phyloP scores from a whole-genome alignment of 35 echinoderm and acorn worm genomes.

The Hemicentrotus pulcherrimus region DNA sequence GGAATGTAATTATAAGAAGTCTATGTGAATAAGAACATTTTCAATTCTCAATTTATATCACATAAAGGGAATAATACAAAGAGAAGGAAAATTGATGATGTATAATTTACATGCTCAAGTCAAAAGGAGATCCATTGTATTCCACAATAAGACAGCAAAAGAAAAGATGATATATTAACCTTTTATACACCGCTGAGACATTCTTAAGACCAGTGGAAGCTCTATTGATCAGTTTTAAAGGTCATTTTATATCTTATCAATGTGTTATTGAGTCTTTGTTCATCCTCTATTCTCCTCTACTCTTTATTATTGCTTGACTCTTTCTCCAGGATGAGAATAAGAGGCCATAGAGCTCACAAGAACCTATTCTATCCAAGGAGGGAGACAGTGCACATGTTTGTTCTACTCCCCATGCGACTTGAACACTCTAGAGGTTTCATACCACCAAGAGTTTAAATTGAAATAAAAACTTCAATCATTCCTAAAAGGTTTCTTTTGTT shows the following conservation, averaged over 20 bases:
- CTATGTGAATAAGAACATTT: no score
- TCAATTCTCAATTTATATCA: background rate
- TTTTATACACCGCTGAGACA: background rate
- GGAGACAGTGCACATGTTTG: background rate
- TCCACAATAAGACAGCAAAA: background rate
- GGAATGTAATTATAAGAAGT: no score
- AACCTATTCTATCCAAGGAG: background rate
- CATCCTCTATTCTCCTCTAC: background rate
- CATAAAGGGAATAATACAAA: background rate
- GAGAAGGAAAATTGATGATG: background rate
- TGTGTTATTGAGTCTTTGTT: background rate
- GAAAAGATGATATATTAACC: background rate
- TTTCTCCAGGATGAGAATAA: background rate
- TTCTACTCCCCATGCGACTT: background rate
- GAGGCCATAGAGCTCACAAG: background rate
- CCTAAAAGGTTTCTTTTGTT: slow-evolving; percentile 11
- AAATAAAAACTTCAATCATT: background rate
- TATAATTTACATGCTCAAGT: background rate
- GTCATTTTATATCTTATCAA: slow-evolving; percentile 20
- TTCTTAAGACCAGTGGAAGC: background rate
- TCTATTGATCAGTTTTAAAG: background rate
- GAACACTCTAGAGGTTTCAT: background rate
- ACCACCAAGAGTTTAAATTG: background rate
- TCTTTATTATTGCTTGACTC: background rate
- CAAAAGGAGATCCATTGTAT: background rate